Evolutionary conservation across 2,113 vertebrate species (phyloP).

Genomic region (Mastomys coucha): DNA sequence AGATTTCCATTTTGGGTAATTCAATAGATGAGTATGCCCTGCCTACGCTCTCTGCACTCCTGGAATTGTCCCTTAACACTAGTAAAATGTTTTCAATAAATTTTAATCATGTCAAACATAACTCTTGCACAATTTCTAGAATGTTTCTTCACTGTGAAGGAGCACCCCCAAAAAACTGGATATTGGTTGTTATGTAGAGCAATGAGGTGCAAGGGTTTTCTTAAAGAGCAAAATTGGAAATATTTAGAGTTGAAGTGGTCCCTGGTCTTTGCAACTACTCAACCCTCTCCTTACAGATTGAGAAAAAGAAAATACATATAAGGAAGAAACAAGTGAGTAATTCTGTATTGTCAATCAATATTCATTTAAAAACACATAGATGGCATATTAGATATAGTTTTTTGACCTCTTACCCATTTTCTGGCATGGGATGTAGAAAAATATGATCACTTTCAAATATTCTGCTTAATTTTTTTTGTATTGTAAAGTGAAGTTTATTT

Average conservation of each 20-base stretch:
- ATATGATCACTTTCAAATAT: not conserved
- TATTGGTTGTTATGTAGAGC: not conserved
- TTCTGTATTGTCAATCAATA: not conserved
- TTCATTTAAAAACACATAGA: constrained; percentile 3
- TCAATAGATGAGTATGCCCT: constrained; percentile 48
- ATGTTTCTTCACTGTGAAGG: constrained; percentile 27
- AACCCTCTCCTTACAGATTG: not conserved
- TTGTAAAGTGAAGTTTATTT: constrained; percentile 39
- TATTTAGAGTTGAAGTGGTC: not conserved
- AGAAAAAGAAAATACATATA: not conserved
- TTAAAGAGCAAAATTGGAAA: not conserved
- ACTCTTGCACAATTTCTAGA: constrained; percentile 8
- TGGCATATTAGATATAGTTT: not conserved
- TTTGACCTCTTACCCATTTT: not conserved
- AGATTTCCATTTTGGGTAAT: constrained; percentile 70
- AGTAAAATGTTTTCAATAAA: not conserved
- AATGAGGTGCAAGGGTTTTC: not conserved
- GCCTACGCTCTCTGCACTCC: not conserved
- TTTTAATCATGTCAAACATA: constrained; percentile 50
- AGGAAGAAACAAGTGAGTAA: not conserved
- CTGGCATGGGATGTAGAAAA: not conserved
- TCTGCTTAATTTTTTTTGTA: not conserved
- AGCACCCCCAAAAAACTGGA: not conserved
- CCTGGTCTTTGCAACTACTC: not conserved
- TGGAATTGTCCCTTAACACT: constrained; percentile 8